A percentile compares a stretch with the other conserved stretches of the same genome.
Conservation (phyloP, 1,140 invertebrate genomes). For the Drosophila erecta region DNA sequence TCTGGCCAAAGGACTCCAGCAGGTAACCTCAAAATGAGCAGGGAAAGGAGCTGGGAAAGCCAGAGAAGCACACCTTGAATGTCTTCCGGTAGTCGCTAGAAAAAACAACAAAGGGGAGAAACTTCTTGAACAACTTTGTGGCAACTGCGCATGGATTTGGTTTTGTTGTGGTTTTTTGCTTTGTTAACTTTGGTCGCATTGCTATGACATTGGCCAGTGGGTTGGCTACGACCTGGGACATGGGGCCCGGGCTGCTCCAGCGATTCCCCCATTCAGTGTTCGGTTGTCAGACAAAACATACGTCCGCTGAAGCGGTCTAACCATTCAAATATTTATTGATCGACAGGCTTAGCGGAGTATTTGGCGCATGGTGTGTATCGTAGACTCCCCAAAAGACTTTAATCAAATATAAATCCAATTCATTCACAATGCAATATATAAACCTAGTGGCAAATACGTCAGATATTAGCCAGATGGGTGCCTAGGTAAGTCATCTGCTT, state of each 20-base stretch:
- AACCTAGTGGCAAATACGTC: slow-evolving; percentile 73
- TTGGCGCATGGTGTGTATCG: slow-evolving; percentile 51
- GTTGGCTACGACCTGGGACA: not conserved
- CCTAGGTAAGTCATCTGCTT: slow-evolving; percentile 71
- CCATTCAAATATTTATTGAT: slow-evolving; percentile 41
- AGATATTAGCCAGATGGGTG: slow-evolving; percentile 76
- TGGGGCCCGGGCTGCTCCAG: not conserved
- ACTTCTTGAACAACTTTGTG: slow-evolving; percentile 69
- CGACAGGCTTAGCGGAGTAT: slow-evolving; percentile 4
- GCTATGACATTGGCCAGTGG: slow-evolving; percentile 74
- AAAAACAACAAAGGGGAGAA: slow-evolving; percentile 53
- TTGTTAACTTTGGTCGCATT: slow-evolving; percentile 79
- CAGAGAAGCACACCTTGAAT: slow-evolving; percentile 65
- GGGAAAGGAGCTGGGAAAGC: slow-evolving; percentile 17
- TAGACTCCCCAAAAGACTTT: slow-evolving; percentile 9
- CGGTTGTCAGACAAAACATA: slow-evolving; percentile 76
- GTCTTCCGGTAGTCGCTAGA: slow-evolving; percentile 62
- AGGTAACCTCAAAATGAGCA: slow-evolving; percentile 66
- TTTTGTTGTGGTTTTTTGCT: slow-evolving; percentile 79
- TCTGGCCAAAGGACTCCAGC: slow-evolving; percentile 30
- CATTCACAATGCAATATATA: slow-evolving; percentile 14
- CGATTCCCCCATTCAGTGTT: slow-evolving; percentile 52
- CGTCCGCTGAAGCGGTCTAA: slow-evolving; percentile 32
- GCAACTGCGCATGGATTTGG: slow-evolving; percentile 75
- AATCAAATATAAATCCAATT: slow-evolving; percentile 8